Conservation (phyloP, 2,113 vertebrate genomes). For the human (Homo sapiens) region GRCh38 chr13:21736001-21736500, state of each 20-base stretch:
- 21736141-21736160: constrained; percentile 47
- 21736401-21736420: constrained; percentile 48
- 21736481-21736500: constrained; percentile 41
- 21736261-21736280: constrained; percentile 14
- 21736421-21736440: constrained; percentile 67
- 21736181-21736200: constrained; percentile 65
- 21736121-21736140: constrained; percentile 64
- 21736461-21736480: constrained; percentile 27
- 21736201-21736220: constrained; percentile 53
- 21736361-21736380: constrained; percentile 68
- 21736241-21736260: constrained; percentile 44
- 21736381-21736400: constrained; percentile 68
- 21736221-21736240: constrained; percentile 42
- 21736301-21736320: constrained; percentile 79
- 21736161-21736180: constrained; percentile 66
- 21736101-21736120: constrained; percentile 74
- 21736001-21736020: constrained; percentile 60
- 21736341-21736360: constrained; percentile 80
- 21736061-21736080: constrained; percentile 32
- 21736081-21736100: constrained; percentile 57
- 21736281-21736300: constrained; percentile 60
- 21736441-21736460: constrained; percentile 44
- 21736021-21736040: constrained; percentile 43
- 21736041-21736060: constrained; percentile 70
- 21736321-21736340: constrained; percentile 77